Evolutionary conservation across 2,888 invertebrate species (phyloP), one percentile per base, ranked within the genome.

Genomic region (Suillia variegata): DNA sequence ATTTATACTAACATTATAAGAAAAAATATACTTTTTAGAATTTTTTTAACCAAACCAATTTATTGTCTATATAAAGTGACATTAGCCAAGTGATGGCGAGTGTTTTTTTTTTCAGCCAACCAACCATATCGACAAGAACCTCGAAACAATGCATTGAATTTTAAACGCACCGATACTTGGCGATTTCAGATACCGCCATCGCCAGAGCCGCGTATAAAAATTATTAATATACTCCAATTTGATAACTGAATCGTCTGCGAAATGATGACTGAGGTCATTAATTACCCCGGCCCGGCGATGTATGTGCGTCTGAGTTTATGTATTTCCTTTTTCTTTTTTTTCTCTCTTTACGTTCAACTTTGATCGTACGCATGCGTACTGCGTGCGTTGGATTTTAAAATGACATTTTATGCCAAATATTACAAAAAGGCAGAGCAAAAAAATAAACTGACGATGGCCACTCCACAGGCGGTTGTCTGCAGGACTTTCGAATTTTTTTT

Each of bases 261-360:
- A 65, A 62, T 61, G 64, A 66, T 65, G 63, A 67, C 61, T 59
- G 53, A 61, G 45, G 57, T 58, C 66, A 67, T 67, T 63, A 67
- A 67, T 68, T 65, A 61, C 63, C 61, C 53, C 53, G 53, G 21
- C 53, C 15, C 34, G 6, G 56, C 56, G 47, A 42, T 33, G 51
- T 54, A 47, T 49, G 58, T 47, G 57, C 21, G 21, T 10, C 6
- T 12, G 31, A 5, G 12, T 12, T 8, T 31, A n/a, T n/a, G n/a
- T n/a, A n/a, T n/a, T n/a, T n/a, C n/a, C n/a, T n/a, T n/a, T n/a
- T n/a, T n/a, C n/a, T n/a, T n/a, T n/a, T n/a, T n/a, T n/a, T n/a
- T n/a, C n/a, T n/a, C n/a, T n/a, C n/a, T n/a, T n/a, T n/a, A n/a
- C n/a, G n/a, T 26, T 26, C 6, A 10, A 26, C 10, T 26, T 26